phyloP scores from a whole-genome alignment of 2,888 invertebrate species.

The Drosophila multiciliata region DNA sequence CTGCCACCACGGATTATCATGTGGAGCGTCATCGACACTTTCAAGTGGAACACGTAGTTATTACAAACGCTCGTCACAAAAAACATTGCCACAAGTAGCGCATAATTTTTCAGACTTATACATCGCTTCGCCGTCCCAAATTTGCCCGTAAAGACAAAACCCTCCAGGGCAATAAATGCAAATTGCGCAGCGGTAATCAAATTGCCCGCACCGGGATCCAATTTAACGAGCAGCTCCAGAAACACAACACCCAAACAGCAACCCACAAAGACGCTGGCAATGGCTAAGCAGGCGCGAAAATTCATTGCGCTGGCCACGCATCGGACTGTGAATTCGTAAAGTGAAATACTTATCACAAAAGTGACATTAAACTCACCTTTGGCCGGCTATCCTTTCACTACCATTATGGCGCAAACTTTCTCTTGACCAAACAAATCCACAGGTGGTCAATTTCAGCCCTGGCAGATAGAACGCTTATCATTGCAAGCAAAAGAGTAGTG shows the following conservation, averaged over 20 bases:
- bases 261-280: constrained; percentile 91
- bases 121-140: constrained; percentile 91
- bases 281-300: constrained; percentile 88
- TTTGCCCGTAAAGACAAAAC: constrained; percentile 93
- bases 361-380: constrained; percentile 24
- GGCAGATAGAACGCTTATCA: constrained; percentile 10
- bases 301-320: constrained; percentile 74
- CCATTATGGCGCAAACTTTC: constrained; percentile 33
- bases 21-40: constrained; percentile 98
- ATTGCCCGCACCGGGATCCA: constrained; percentile 96
- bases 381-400: not conserved
- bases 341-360: not conserved
- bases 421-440: constrained; percentile 38
- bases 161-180: constrained; percentile 94
- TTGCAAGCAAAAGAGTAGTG: not conserved
- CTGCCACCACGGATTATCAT: constrained; percentile 98
- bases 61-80: constrained; percentile 96
- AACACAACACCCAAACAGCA: constrained; percentile 95
- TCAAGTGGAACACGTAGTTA: constrained; percentile 97
- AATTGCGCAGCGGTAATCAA: constrained; percentile 98
- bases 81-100: constrained; percentile 93
- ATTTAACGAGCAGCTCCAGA: constrained; percentile 93
- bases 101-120: constrained; percentile 92
- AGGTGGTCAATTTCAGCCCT: constrained; percentile 35
- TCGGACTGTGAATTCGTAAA: constrained; percentile 9